These are phyloP conservation scores for Drosophila neutralis DNA, from an alignment of 2,888 invertebrate genomes.

Conservation along the genomic window DNA sequence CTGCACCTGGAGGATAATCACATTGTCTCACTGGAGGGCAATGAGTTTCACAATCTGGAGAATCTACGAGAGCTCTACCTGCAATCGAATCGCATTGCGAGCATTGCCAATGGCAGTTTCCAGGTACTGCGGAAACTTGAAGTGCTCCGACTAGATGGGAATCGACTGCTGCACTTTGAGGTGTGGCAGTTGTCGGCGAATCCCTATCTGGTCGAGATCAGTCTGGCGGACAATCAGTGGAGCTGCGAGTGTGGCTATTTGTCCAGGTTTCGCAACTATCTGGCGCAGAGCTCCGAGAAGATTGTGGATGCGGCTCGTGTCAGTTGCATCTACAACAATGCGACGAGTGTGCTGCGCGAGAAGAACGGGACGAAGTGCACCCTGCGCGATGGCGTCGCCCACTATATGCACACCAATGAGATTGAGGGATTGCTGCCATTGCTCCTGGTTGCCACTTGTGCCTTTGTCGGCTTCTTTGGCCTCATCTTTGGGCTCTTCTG, in stretches of 20 bases:
- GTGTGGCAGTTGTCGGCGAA: conserved; percentile 94
- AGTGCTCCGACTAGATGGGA: conserved; percentile 93
- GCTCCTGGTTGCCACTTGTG: conserved; percentile 90
- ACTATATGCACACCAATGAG: conserved; percentile 87
- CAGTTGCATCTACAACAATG: conserved; percentile 90
- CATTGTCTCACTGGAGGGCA: conserved; percentile 91
- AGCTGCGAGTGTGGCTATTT: conserved; percentile 95
- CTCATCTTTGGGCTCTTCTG: conserved; percentile 92
- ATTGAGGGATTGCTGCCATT: conserved; percentile 93
- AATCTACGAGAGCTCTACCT: conserved; percentile 94
- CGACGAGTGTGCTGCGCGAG: conserved; percentile 90
- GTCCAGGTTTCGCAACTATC: conserved; percentile 91
- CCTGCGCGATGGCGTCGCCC: conserved; percentile 89
- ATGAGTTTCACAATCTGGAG: conserved; percentile 92
- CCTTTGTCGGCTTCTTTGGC: conserved; percentile 91
- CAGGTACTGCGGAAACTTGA: conserved; percentile 92
- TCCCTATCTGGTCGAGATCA: conserved; percentile 94
- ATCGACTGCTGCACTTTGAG: conserved; percentile 92
- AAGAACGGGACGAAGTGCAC: conserved; percentile 92
- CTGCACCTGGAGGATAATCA: conserved; percentile 95
- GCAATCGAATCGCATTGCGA: conserved; percentile 93
- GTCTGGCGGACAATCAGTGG: conserved; percentile 94
- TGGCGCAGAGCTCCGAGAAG: conserved; percentile 91
- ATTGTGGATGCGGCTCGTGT: conserved; percentile 92
- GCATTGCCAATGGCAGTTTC: conserved; percentile 94